Evolutionary conservation across 2,797 vertebrate genomes (phyloP), one percentile per base, ranked within the genome.

Genomic region (Anas acuta): DNA sequence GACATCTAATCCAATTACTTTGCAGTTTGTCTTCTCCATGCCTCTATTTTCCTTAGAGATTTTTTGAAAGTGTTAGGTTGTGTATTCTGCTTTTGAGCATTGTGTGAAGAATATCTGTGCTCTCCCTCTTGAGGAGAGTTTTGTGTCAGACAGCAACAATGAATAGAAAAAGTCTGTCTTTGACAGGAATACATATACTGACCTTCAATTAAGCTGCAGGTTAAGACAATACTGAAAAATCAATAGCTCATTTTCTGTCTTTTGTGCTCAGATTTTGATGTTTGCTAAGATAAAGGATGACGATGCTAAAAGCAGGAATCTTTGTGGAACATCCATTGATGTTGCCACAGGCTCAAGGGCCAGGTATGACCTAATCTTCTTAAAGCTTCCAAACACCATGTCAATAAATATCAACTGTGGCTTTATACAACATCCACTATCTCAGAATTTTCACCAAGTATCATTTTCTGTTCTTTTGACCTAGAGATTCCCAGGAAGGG

Each of bases 241-340:
- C 98, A 98, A 99, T 99, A 98, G 97, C 98, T 99, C 96, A 99
- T 99, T 99, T 99, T 99, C 98, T 98, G 96, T 98, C 98, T 96
- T 98, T 99, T 98, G 98, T 98, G 97, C 98, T 98, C 97, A 97
- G 98, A 98, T 99, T 99, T 98, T 98, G 98, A 98, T 99, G 98
- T 99, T 99, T 99, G 97, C 98, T 86, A 96, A 98, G 98, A 99
- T 99, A 99, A 98, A 98, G 97, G 97, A 98, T 97, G 98, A 98
- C 98, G 98, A 97, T 58, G 96, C 96, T 97, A 96, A 98, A 97
- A 97, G 97, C 92, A 96, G 89, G 73, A 96, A 86, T 97, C 97
- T 96, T 84, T 91, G 89, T 76, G 91, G 94, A 98, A 97, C 97
- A 98, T 97, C 94, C 96, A 97, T 92, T 96, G 97, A 98, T 97